A percentile compares a stretch with the other conserved stretches of the same genome.
These are phyloP conservation scores for Mormoops blainvillei DNA, from an alignment of 2,113 vertebrate species.

Conservation along the genomic window DNA sequence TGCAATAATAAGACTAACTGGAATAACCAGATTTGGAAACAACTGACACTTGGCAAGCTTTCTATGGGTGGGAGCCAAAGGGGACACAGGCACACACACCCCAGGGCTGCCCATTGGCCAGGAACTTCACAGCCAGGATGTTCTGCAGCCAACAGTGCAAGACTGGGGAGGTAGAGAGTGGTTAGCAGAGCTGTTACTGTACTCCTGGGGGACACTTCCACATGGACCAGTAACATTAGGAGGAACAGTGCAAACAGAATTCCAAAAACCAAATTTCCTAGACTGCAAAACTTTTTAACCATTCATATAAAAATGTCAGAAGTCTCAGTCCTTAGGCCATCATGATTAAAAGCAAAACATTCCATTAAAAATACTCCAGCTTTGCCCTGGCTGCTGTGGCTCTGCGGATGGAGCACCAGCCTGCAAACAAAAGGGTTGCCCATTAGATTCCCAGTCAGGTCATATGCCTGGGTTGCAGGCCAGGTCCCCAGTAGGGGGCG, in stretches of 20 bases:
- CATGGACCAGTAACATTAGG: background rate
- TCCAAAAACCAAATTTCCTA: background rate
- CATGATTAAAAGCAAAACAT: background rate
- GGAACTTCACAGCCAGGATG: background rate
- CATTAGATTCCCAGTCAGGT: no score
- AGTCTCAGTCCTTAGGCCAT: background rate
- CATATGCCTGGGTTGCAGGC: no score
- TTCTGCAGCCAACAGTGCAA: background rate
- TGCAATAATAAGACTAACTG: constrained; percentile 58
- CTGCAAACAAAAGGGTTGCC: no score
- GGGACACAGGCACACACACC: constrained; percentile 32
- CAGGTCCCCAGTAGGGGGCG: no score
- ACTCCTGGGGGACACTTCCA: background rate
- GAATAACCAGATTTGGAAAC: constrained; percentile 72
- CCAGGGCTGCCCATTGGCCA: background rate
- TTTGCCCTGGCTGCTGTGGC: no score
- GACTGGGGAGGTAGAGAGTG: background rate
- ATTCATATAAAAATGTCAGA: background rate
- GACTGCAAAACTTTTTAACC: background rate
- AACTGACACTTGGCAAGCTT: constrained; percentile 58
- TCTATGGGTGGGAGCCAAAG: constrained; percentile 30
- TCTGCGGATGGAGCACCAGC: no score
- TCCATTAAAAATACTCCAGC: background rate
- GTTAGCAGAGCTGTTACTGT: background rate
- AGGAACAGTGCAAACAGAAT: background rate